Conservation (phyloP, 2,113 vertebrate genomes). For the cat (Felis catus) region DNA sequence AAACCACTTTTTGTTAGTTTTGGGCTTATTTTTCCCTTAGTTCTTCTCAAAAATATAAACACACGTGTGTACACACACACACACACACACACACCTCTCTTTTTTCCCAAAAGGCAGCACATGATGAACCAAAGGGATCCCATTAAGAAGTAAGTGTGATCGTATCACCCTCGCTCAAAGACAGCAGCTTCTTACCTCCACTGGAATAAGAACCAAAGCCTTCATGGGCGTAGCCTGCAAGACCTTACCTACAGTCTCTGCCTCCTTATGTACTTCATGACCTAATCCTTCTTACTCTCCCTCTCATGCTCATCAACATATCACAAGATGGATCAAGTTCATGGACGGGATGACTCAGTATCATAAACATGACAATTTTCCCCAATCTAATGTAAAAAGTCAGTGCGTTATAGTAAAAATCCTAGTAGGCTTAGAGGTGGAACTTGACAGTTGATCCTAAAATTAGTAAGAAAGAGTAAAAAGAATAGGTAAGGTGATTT, state of each 20-base stretch:
- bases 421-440: not conserved
- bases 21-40: not conserved
- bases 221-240: not conserved
- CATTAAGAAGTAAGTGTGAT: not conserved
- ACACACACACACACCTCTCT: not conserved
- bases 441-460: not conserved
- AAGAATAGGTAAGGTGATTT: not conserved
- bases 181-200: not conserved
- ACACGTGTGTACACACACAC: not conserved
- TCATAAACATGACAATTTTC: not conserved
- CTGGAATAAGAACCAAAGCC: not conserved
- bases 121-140: not conserved
- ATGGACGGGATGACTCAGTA: not conserved
- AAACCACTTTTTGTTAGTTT: not conserved
- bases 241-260: rapidly evolving
- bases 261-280: not conserved
- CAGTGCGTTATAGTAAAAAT: not conserved
- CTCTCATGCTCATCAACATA: not conserved
- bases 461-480: not conserved
- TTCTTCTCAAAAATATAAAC: conserved; percentile 3
- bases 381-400: not conserved
- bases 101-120: not conserved
- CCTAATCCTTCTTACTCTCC: not conserved
- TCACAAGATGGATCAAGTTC: not conserved
- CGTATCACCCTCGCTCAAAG: not conserved